Evolutionary conservation across 1,140 invertebrate species (phyloP), one percentile per base, ranked within the genome.

Genomic region (Epicauta chinensis): DNA sequence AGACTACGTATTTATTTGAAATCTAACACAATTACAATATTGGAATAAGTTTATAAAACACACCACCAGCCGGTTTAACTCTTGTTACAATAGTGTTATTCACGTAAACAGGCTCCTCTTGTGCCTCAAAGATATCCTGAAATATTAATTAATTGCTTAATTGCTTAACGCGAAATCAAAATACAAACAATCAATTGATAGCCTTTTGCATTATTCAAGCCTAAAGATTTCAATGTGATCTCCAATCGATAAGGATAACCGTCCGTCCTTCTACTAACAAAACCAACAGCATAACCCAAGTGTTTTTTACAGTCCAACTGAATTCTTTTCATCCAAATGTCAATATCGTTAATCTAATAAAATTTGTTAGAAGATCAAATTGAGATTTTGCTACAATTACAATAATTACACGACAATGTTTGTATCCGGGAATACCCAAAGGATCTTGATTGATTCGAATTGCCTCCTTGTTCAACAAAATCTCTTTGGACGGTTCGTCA

Each of bases 391-490:
- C n/a, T n/a, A 42, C 29, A 12, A 10, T 14, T 2, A 40, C 16
- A 16, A 40, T 45, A 39, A 31, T 60, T 51, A 60, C 58, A 5
- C 51, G 57, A 15, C 36, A 49, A 9, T 57, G 16, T 16, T 60
- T 38, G 14, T 45, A 12, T 35, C 62, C 62, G 29, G 54, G 60
- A 11, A 58, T 53, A 32, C 60, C 92, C 36, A 93, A 62, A 4
- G 76, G 72, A 70, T 95, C 92, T 69, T 95, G 91, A 73, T 94
- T 84, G 6, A 95, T 79, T 35, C 79, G 82, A 53, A 95, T 91
- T 0, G 78, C 70, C 39, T 81, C 75, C 49, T 77, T 76, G 59
- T 95, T 95, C 38, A 82, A 78, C 1, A 96, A 70, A 55, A 95
- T 86, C 9, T 77, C 78, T 63, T 83, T 87, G 61, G 84, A 86